Base-by-base conservation (phyloP, 2,113 vertebrate species). In the Pterocles orientalis region DNA sequence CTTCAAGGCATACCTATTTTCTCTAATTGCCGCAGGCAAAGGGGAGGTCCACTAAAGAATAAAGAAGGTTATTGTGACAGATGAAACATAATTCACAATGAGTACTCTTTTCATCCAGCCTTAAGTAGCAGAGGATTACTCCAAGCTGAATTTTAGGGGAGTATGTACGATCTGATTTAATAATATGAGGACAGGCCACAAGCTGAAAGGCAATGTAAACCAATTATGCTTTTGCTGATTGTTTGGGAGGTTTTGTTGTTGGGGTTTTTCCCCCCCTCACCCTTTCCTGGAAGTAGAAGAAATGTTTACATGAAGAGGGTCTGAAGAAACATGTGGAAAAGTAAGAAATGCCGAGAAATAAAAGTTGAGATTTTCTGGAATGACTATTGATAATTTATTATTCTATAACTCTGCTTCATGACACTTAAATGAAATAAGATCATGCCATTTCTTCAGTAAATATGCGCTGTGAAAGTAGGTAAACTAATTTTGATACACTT, bases 71-170 rank as follows among this genome's bases (percentile, higher is more conserved):
- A 98, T 97, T 98, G 97, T 98, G 97, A 97, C 97, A 98, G 98
- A 98, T 97, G 97, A 98, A 98, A 98, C 97, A 98, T 98, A 98
- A 98, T 97, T 98, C 97, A 98, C 98, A 97, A 97, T 97, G 97
- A 98, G 97, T 86, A 95, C 94, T 97, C 97, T 96, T 98, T 98
- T 98, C 97, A 98, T 97, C 92, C 95, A 96, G 97, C 79, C 94
- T 96, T 97, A 97, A 98, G 94, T 95, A 97, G 97, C 95, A 94
- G 97, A 97, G 96, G 95, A 97, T 97, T 97, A 97, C 93, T 98
- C 91, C 88, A 97, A 97, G 96, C 96, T 94, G 97, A 98, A 96
- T 97, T 97, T 98, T 96, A 97, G 96, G 91, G 94, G 95, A 98
- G 86, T 95, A 93, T 76, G 80, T 97, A 94, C 94, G 91, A 97